These are phyloP conservation scores for Phrynocephalus versicolor DNA, from an alignment of 2,113 vertebrate species.

Conservation along the genomic window DNA sequence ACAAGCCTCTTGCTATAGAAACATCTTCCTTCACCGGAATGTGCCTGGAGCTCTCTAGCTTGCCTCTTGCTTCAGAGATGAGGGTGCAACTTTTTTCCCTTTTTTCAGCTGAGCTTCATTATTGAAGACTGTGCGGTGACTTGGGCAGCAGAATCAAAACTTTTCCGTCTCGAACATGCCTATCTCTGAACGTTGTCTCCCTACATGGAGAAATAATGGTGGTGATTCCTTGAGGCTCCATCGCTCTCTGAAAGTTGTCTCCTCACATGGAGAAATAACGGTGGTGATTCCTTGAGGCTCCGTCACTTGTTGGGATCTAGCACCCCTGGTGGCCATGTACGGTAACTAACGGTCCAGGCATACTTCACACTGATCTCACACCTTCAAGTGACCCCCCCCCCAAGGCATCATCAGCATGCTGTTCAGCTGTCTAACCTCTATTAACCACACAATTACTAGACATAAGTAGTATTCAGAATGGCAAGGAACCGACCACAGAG, in stretches of 20 bases:
- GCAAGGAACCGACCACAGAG: background rate
- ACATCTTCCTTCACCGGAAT: background rate
- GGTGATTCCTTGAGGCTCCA: background rate
- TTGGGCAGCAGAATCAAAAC: no score
- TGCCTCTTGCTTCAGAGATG: background rate
- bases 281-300: no score
- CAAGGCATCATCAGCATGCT: background rate
- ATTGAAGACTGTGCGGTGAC: background rate
- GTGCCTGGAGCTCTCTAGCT: background rate
- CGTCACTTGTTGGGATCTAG: no score
- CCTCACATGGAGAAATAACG: no score
- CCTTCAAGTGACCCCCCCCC: no score
- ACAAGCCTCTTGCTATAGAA: background rate
- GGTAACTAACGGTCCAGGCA: background rate
- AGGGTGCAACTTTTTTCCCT: background rate
- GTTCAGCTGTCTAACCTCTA: background rate
- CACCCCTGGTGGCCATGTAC: no score
- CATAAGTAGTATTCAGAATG: background rate
- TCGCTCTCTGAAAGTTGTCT: no score
- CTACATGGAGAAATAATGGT: no score
- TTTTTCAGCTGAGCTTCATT: background rate
- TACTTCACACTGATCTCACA: no score
- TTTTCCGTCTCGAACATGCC: no score
- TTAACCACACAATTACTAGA: background rate
- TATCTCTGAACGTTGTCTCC: no score